Percentiles rank a stretch among this genome's conserved stretches.
Evolutionary conservation across 2,888 invertebrate genomes (phyloP).

Genomic region (Adelognathus sp.): DNA sequence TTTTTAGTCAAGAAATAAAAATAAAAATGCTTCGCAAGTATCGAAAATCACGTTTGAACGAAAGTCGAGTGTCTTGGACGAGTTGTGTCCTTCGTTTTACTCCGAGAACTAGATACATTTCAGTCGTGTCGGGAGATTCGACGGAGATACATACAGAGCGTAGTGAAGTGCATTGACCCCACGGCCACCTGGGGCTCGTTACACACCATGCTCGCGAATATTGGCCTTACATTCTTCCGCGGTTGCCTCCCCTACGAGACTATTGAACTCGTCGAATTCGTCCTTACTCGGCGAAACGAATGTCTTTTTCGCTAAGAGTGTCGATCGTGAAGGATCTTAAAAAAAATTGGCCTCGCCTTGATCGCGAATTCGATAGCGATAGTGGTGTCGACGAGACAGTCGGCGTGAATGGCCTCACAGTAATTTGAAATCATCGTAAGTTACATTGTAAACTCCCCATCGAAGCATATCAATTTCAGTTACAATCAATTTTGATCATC

Average conservation of each 20-base stretch:
- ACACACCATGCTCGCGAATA: slow-evolving; percentile 64
- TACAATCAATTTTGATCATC: not conserved
- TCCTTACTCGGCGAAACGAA: slow-evolving; percentile 2
- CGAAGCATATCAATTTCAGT: not conserved
- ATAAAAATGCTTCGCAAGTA: not conserved
- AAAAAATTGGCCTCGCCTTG: not conserved
- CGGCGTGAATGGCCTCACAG: not conserved
- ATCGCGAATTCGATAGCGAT: not conserved
- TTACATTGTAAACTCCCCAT: not conserved
- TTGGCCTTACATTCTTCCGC: slow-evolving; percentile 69
- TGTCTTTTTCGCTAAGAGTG: not conserved
- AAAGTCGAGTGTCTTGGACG: not conserved
- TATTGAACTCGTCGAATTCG: slow-evolving; percentile 21
- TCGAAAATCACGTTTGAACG: not conserved
- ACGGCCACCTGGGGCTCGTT: slow-evolving; percentile 41
- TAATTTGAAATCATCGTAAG: not conserved
- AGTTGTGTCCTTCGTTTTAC: not conserved
- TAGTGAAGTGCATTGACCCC: slow-evolving; percentile 46
- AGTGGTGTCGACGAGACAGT: not conserved
- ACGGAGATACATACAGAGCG: not conserved
- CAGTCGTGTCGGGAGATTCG: not conserved
- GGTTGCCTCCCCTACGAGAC: slow-evolving; percentile 29
- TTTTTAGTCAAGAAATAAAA: too few species aligned
- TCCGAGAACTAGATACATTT: slow-evolving; percentile 28
- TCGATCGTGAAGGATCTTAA: not conserved